Percentiles rank a stretch among this genome's conserved stretches.
phyloP scores from a whole-genome alignment of 2,113 vertebrate species.

The Stegostoma tigrinum region DNA sequence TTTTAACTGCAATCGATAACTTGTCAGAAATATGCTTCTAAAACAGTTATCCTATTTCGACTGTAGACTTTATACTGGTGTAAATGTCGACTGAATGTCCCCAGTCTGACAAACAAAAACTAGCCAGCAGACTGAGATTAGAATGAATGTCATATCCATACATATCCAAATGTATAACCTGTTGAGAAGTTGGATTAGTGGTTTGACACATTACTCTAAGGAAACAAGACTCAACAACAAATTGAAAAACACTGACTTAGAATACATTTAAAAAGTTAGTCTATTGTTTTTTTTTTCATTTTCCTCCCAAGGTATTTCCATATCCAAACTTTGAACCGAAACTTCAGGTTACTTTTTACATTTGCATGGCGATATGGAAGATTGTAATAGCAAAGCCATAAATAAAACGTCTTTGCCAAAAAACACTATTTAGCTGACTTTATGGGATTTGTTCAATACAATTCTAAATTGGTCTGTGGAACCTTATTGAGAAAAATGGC shows the following conservation, averaged over 20 bases:
- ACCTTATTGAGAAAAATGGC: background rate
- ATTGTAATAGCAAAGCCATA: background rate
- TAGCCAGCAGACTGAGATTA: background rate
- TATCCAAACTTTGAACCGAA: background rate
- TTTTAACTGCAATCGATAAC: slow-evolving; percentile 28
- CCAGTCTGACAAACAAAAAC: background rate
- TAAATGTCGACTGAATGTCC: background rate
- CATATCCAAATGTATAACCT: background rate
- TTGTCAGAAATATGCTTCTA: slow-evolving; percentile 21
- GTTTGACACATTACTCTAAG: background rate
- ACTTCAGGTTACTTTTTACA: background rate
- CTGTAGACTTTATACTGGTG: background rate
- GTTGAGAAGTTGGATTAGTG: background rate
- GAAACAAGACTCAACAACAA: background rate
- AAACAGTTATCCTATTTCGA: slow-evolving; percentile 6
- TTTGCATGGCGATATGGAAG: background rate
- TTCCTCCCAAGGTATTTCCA: background rate
- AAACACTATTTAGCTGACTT: no score
- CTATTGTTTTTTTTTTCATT: background rate
- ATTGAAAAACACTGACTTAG: background rate
- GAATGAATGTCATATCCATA: background rate
- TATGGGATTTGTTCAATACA: background rate
- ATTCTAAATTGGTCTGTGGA: background rate
- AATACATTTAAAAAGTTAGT: background rate
- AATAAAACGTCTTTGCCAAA: background rate